Evolutionary conservation across 2,888 invertebrate genomes (phyloP), one percentile per base, ranked within the genome.

Genomic region (Drepanosiphum platanoidis): DNA sequence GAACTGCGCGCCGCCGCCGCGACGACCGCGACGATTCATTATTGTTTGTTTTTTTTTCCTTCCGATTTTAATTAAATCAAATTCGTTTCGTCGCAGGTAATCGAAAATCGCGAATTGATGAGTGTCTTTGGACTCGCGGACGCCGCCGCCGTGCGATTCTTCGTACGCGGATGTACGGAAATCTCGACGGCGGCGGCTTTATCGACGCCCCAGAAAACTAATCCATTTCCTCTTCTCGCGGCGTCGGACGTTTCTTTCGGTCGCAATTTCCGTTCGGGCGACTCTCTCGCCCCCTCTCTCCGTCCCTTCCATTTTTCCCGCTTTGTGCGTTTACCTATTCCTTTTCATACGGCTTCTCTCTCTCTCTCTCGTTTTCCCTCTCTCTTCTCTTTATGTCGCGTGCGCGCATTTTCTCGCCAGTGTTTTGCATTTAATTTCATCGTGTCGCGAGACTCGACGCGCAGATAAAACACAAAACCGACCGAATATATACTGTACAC

Each of bases 141-240:
- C 27, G 27, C 27, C n/a, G 46, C 27, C 30, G 70, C n/a, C 9
- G 34, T 27, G 46, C 42, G 4, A 52, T 80, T 46, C 58, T 72
- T 42, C 11, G n/a, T 9, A 7, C 32, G 1, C 27, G 18, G 66
- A 42, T n/a, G 64, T 74, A 27, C 42, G 15, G n/a, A 74, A 72
- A 32, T 64, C 74, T 64, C 46, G 52, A 83, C 83, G 66, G 46
- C 83, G 66, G 46, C 27, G 74, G 74, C 66, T 72, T 72, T 72
- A 74, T 74, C 46, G 74, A 83, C 83, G 64, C 46, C n/a, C 42
- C 74, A 46, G 64, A 83, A 74, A 83, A 83, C 74, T 83, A 83
- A 83, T 83, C 83, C 83, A 83, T 83, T 83, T 83, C 74, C 72
- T 36, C 58, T 61, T 61, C 42, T 82, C 64, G n/a, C 72, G 32